Percentiles rank a stretch among this genome's conserved stretches.
Conservation (phyloP, 2,797 vertebrate species). For the Spea hammondii region DNA sequence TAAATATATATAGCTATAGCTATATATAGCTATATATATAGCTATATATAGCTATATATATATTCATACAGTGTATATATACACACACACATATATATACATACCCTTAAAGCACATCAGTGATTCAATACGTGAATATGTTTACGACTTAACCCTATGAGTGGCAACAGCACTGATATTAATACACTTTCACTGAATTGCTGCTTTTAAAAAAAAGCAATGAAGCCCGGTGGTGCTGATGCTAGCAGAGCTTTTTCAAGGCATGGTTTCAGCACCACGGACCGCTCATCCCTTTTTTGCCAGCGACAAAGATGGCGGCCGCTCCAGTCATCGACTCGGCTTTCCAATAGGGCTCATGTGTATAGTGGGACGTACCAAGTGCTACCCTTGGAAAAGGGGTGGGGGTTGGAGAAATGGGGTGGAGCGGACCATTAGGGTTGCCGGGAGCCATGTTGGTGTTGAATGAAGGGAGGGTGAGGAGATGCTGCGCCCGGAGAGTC, state of each 20-base stretch:
- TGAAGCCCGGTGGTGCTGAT: neutral
- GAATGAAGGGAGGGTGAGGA: constrained; percentile 70
- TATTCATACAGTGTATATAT: no score
- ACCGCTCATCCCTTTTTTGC: constrained; percentile 49
- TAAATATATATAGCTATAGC: no score
- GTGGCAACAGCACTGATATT: no score
- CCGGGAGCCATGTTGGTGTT: constrained; percentile 94
- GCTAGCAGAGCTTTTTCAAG: neutral
- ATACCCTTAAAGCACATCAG: no score
- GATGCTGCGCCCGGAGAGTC: constrained; percentile 69
- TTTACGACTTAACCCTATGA: no score
- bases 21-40: no score
- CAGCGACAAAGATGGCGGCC: constrained; percentile 76
- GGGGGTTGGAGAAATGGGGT: constrained; percentile 61
- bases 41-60: no score
- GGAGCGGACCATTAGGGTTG: constrained; percentile 75
- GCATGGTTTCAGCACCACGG: constrained; percentile 49
- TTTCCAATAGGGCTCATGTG: constrained; percentile 63
- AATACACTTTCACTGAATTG: no score
- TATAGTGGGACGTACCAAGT: constrained; percentile 71
- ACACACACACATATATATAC: no score
- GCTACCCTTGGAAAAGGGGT: constrained; percentile 54
- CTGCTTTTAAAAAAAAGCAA: no score
- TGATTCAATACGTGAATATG: no score
- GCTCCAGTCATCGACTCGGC: constrained; percentile 22